Conservation (phyloP, 92 coral and sea anemone species). For the Umimayanthus chanpuru region DNA sequence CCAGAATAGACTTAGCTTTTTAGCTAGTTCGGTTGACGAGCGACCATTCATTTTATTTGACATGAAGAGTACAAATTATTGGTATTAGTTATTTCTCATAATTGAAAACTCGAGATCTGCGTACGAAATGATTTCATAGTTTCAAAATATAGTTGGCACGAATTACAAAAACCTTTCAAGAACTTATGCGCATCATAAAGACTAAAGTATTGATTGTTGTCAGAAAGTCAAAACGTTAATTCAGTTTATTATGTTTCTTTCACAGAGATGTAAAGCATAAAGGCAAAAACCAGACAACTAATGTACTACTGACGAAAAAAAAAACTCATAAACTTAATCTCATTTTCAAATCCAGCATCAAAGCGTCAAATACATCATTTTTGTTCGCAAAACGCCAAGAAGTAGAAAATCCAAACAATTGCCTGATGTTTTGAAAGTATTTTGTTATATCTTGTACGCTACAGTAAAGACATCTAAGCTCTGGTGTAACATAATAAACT, state of each 20-base stretch:
- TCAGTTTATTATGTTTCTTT: not conserved
- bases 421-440: not conserved
- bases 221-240: not conserved
- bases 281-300: not conserved
- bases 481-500: conserved; percentile 3
- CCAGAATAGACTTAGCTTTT: not conserved
- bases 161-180: not conserved
- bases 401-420: not conserved
- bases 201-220: not conserved
- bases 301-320: not conserved
- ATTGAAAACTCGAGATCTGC: not conserved
- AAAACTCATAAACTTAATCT: not conserved
- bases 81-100: not conserved
- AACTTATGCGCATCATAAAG: not conserved
- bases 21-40: not conserved
- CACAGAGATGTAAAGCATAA: not conserved
- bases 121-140: not conserved
- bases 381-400: not conserved
- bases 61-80: too few species aligned
- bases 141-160: not conserved
- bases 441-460: not conserved
- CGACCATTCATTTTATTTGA: not conserved
- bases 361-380: not conserved
- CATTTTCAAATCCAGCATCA: not conserved
- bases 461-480: not conserved